Conservation (phyloP, 2,888 invertebrate species). For the Monoplex corrugatus region DNA sequence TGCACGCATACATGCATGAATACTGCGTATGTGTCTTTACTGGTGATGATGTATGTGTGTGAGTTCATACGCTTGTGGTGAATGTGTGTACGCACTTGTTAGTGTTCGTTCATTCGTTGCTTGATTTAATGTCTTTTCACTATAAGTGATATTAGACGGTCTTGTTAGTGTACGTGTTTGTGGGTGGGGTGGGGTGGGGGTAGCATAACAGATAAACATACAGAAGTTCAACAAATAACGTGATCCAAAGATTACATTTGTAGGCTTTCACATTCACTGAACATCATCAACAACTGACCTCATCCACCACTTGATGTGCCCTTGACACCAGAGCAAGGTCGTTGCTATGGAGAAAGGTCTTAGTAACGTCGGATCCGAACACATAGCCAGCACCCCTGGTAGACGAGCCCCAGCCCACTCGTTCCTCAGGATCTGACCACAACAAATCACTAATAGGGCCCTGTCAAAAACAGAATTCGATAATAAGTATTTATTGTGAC, state of each 20-base stretch:
- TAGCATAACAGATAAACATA: too few relatives aligned
- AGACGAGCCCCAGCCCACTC: conserved; percentile 99
- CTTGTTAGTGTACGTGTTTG: background rate
- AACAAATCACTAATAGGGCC: conserved; percentile 99
- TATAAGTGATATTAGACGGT: too few relatives aligned
- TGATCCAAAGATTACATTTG: background rate
- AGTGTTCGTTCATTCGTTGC: too few relatives aligned
- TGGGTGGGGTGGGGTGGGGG: background rate
- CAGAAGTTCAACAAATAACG: background rate
- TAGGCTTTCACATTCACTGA: background rate
- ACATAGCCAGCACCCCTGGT: conserved; percentile 91
- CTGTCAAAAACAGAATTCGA: conserved; percentile 77
- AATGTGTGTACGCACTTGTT: too few relatives aligned
- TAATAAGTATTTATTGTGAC: too few relatives aligned
- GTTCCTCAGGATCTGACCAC: conserved; percentile 99
- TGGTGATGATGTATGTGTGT: background rate
- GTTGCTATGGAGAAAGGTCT: conserved; percentile 99
- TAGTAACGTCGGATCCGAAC: conserved; percentile 93
- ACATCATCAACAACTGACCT: conserved; percentile 88
- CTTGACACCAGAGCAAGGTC: conserved; percentile 98
- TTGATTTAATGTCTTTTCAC: too few relatives aligned
- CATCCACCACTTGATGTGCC: conserved; percentile 99
- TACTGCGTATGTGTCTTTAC: too few relatives aligned
- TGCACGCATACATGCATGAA: too few relatives aligned
- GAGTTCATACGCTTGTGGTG: background rate